These are phyloP conservation scores for Euphydryas editha DNA, from an alignment of 2,888 invertebrate genomes.

Conservation along the genomic window DNA sequence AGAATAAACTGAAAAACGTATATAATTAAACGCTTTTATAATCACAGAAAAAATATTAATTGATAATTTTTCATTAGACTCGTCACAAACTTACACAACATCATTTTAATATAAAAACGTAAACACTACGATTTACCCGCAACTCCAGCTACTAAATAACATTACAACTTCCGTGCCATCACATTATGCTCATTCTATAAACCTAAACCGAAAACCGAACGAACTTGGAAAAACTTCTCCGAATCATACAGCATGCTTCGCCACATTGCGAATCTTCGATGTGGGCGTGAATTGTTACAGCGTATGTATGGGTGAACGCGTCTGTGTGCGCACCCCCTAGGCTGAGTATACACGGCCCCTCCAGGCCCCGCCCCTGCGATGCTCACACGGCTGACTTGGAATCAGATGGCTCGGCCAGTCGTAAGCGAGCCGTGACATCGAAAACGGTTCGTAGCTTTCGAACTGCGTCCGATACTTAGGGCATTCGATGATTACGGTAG, in stretches of 20 bases:
- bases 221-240: slow-evolving; percentile 43
- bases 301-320: slow-evolving; percentile 59
- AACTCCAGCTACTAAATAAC: slow-evolving; percentile 10
- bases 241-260: slow-evolving; percentile 50
- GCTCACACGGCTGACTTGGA: slow-evolving; percentile 84
- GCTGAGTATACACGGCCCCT: slow-evolving; percentile 53
- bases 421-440: slow-evolving; percentile 81
- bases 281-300: slow-evolving; percentile 39
- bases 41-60: background rate
- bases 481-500: slow-evolving; percentile 80
- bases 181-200: slow-evolving; percentile 28
- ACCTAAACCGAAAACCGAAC: slow-evolving; percentile 44
- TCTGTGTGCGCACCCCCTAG: slow-evolving; percentile 67
- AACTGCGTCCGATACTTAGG: slow-evolving; percentile 69
- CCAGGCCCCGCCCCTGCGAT: slow-evolving; percentile 74
- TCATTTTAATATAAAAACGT: background rate
- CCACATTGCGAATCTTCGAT: slow-evolving; percentile 38
- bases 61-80: background rate
- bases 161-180: slow-evolving; percentile 15
- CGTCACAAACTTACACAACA: background rate
- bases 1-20: background rate
- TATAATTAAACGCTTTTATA: background rate
- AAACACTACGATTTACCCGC: background rate
- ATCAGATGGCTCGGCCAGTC: slow-evolving; percentile 83
- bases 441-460: slow-evolving; percentile 79